Evolutionary conservation across 2,888 invertebrate species (phyloP).

Genomic region (Heteromurus nitidus): DNA sequence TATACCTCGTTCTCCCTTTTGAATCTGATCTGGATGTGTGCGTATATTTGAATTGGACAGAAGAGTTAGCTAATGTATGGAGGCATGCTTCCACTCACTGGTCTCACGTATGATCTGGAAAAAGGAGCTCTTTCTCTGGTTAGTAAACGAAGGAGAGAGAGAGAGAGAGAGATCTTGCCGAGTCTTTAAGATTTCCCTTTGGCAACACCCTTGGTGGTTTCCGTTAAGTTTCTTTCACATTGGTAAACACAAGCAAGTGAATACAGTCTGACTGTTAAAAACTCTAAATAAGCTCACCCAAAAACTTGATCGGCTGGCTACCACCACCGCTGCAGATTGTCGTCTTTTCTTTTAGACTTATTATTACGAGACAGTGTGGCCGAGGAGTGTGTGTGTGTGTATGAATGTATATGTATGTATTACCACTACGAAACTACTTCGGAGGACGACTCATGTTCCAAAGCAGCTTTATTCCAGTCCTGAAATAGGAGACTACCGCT

Average conservation of each 20-base stretch:
- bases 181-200: conserved; percentile 63
- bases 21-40: background rate
- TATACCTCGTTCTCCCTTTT: no score
- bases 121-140: conserved; percentile 33
- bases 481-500: conserved; percentile 30
- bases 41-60: conserved; percentile 12
- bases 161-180: conserved; percentile 19
- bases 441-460: background rate
- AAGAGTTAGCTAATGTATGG: conserved; percentile 9
- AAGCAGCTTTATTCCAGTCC: conserved; percentile 16
- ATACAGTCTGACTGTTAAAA: conserved; percentile 23
- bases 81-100: background rate
- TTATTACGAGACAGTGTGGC: conserved; percentile 26
- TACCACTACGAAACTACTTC: background rate
- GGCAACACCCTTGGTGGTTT: conserved; percentile 60
- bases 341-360: conserved; percentile 49
- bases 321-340: conserved; percentile 35
- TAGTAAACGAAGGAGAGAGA: conserved; percentile 28
- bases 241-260: conserved; percentile 23
- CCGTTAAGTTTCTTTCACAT: conserved; percentile 34
- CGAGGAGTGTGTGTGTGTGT: background rate
- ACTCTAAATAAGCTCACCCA: conserved; percentile 46
- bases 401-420: no score
- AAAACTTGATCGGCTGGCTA: conserved; percentile 43
- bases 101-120: background rate